A percentile compares a stretch with the other conserved stretches of the same genome.
Evolutionary conservation across 2,888 invertebrate species (phyloP).

Genomic region (Trachelus stipa): DNA sequence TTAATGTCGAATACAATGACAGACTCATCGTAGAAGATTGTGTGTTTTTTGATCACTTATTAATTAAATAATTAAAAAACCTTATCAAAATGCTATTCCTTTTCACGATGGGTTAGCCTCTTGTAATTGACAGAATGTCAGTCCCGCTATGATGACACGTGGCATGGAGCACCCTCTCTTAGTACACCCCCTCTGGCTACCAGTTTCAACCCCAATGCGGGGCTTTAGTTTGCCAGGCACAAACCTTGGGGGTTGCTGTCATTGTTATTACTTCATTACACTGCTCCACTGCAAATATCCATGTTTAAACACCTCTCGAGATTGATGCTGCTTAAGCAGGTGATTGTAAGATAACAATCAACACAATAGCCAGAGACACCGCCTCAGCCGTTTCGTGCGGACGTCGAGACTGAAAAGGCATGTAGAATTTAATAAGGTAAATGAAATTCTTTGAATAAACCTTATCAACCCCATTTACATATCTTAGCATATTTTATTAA

Average conservation of each 20-base stretch:
- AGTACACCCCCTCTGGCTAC: neutral
- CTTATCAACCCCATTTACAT: too few species aligned
- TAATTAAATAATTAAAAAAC: neutral
- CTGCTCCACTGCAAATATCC: neutral
- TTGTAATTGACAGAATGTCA: neutral
- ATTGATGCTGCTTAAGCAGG: neutral
- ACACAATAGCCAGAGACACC: neutral
- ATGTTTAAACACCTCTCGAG: neutral
- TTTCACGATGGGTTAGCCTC: neutral
- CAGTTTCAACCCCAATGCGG: neutral
- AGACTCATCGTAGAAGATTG: neutral
- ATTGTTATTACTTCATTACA: neutral
- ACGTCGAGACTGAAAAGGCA: too few species aligned
- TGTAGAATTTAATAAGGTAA: too few species aligned
- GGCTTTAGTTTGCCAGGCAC: constrained; percentile 1
- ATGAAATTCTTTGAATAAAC: too few species aligned
- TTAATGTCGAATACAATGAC: neutral
- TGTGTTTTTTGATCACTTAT: neutral
- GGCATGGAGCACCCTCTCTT: neutral
- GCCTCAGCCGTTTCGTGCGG: too few species aligned
- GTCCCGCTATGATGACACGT: neutral
- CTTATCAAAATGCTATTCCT: neutral
- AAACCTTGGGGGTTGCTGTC: neutral
- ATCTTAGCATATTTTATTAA: too few species aligned
- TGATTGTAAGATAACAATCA: neutral